Base-by-base conservation (phyloP, 1,140 invertebrate species). In the Drosophila kohkoa region DNA sequence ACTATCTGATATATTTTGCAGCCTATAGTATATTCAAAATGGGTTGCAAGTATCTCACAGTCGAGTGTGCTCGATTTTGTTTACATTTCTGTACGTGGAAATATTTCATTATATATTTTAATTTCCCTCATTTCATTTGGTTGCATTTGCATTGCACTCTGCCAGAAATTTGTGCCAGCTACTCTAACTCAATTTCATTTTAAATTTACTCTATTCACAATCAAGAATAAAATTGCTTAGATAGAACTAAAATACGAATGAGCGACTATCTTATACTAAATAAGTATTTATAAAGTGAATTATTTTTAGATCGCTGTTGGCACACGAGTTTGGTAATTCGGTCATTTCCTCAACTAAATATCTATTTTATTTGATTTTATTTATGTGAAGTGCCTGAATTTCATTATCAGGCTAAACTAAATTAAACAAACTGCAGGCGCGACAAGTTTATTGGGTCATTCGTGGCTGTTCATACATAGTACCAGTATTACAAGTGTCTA, bases 361-460 rank as follows among this genome's bases (percentile, higher is more conserved):
- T 25, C 15, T 45, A 28, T 25, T 20, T 59, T 59, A 43, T 45
- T 15, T 48, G 10, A 10, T 49, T 51, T 38, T 25, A 16, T 52
- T 30, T 52, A 28, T 49, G 11, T 68, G 43, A 48, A 68, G 20
- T 30, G 46, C n/a, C 4, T 16, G 49, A 46, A 46, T 38, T 63
- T 55, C 59, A 64, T 57, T 71, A 64, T 48, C 60, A 48, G 60
- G 5, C 11, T 5, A 6, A 28, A 59, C n/a, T 45, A 45, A 43
- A 45, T 30, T 16, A 38, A 38, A 35, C 32, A 38, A 55, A 55
- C 15, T 43, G 38, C 15, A 45, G 30, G 28, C 52, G 54, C 35
- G 13, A 30, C 48, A n/a, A 63, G 49, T 63, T 46, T 45, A 70
- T 63, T 70, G 58, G 66, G 66, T 69, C 66, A 70, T 25, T 52